A percentile compares a stretch with the other conserved stretches of the same genome.
Conservation (phyloP, 2,113 vertebrate genomes). For the Gavialis gangeticus region DNA sequence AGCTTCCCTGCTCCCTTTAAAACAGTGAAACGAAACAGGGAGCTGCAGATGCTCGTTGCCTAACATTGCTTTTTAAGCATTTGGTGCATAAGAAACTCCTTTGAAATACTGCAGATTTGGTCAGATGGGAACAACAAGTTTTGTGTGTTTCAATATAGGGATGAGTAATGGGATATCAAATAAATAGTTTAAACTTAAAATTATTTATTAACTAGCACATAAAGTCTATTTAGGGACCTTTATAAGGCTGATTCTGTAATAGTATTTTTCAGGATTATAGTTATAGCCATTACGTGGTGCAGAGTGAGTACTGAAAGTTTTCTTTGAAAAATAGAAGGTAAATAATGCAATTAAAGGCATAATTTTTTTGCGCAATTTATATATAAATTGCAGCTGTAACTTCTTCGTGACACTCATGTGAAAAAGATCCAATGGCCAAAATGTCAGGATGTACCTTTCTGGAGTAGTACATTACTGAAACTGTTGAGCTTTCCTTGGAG, state of each 20-base stretch:
- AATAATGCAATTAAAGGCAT: background rate
- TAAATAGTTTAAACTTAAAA: background rate
- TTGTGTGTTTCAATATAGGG: background rate
- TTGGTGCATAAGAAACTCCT: background rate
- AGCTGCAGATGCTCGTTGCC: background rate
- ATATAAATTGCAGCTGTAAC: background rate
- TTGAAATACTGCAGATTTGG: background rate
- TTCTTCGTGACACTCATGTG: background rate
- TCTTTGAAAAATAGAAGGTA: background rate
- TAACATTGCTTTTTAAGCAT: background rate
- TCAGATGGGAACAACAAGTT: background rate
- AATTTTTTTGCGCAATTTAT: background rate
- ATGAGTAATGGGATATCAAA: background rate
- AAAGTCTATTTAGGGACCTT: background rate
- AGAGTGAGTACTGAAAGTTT: background rate
- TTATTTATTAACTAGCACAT: background rate
- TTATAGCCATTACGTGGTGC: background rate
- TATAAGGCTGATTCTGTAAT: background rate
- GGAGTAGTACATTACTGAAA: background rate
- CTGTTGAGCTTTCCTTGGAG: constrained; percentile 5
- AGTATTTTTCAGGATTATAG: background rate
- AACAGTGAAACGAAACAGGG: background rate
- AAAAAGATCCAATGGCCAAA: background rate
- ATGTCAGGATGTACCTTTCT: background rate
- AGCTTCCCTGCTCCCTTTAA: background rate